Evolutionary conservation across 2,113 vertebrate species (phyloP).

Genomic region (Muscicapa adusta): DNA sequence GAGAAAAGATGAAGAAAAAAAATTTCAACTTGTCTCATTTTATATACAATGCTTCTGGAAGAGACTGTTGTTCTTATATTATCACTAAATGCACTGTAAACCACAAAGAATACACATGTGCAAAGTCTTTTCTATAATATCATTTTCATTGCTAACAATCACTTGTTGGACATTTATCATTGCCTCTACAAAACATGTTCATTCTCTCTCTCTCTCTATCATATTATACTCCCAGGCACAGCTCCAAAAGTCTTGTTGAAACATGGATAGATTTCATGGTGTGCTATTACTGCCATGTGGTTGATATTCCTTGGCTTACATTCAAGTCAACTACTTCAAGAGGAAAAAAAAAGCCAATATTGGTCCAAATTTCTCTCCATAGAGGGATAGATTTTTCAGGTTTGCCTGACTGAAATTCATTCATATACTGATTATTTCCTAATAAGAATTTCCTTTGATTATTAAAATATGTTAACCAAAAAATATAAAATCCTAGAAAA

Average conservation of each 20-base stretch:
- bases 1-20: neutral
- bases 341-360: neutral
- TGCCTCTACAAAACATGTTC: neutral
- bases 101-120: neutral
- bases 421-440: neutral
- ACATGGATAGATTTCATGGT: constrained; percentile 12
- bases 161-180: neutral
- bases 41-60: neutral
- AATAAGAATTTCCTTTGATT: neutral
- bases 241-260: constrained; percentile 29
- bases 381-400: neutral
- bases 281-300: neutral
- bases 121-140: neutral
- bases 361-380: neutral
- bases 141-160: neutral
- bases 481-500: neutral
- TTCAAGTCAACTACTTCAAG: neutral
- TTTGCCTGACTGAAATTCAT: neutral
- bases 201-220: neutral
- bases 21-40: neutral
- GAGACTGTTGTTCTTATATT: neutral
- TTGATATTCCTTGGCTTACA: constrained; percentile 1
- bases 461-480: neutral
- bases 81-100: neutral
- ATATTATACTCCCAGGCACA: neutral